Conservation (phyloP, 2,888 invertebrate genomes). For the Plagodis dolabraria region DNA sequence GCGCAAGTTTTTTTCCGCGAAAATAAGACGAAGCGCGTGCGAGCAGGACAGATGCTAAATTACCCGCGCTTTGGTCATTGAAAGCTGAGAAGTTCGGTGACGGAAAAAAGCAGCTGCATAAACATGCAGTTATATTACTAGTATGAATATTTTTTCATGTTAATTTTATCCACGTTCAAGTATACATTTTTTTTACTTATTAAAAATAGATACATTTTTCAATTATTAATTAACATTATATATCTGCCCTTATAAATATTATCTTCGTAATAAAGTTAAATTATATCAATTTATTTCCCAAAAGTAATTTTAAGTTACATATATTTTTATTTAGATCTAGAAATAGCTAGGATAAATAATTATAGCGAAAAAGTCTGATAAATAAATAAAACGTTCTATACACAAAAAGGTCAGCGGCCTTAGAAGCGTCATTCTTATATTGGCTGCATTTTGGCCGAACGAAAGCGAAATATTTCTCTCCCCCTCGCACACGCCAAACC, state of each 20-base stretch:
- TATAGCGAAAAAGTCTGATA: no score
- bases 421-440: slow-evolving; percentile 83
- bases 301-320: no score
- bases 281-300: no score
- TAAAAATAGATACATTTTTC: no score
- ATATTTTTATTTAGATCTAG: no score
- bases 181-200: no score
- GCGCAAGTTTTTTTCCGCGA: slow-evolving; percentile 59
- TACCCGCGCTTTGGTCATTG: slow-evolving; percentile 26
- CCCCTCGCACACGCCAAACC: slow-evolving; percentile 56
- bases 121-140: background rate
- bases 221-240: no score
- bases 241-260: no score
- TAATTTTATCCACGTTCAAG: no score
- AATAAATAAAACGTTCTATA: slow-evolving; percentile 48
- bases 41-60: slow-evolving; percentile 38
- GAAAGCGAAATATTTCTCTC: slow-evolving; percentile 68
- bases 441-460: slow-evolving; percentile 79
- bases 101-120: slow-evolving; percentile 2
- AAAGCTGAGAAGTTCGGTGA: slow-evolving; percentile 25
- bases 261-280: no score
- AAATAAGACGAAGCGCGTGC: slow-evolving; percentile 51
- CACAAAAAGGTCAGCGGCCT: slow-evolving; percentile 69
- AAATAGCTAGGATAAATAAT: slow-evolving; percentile 24
- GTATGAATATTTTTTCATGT: no score